These are phyloP conservation scores for Caenorhabditis tropicalis DNA, from an alignment of 1,140 invertebrate genomes.

Conservation along the genomic window DNA sequence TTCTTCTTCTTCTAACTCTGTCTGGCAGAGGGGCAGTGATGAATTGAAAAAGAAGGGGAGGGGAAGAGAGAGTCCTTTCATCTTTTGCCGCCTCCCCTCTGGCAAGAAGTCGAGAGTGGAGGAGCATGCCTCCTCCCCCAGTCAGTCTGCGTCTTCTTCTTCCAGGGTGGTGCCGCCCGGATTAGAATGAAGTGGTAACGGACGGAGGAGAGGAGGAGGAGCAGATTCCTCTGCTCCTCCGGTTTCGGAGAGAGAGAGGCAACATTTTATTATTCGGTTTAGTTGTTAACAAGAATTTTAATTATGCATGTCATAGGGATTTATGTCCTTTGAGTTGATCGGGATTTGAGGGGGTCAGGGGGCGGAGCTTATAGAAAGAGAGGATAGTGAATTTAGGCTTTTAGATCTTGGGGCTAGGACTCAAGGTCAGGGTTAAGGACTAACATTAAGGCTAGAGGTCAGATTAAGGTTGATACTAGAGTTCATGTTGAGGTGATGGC, in stretches of 20 bases:
- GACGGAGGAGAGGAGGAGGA: background rate
- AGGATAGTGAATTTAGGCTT: too few species aligned
- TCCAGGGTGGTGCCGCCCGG: slow-evolving; percentile 23
- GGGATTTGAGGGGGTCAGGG: too few species aligned
- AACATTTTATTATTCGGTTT: background rate
- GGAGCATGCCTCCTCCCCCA: slow-evolving; percentile 18
- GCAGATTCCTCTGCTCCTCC: background rate
- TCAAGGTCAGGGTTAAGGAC: too few species aligned
- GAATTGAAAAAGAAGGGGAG: slow-evolving; percentile 7
- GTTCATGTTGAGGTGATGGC: too few species aligned
- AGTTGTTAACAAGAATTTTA: background rate
- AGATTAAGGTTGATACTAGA: too few species aligned
- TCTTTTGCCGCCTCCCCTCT: slow-evolving; percentile 16
- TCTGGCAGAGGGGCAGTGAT: slow-evolving; percentile 9
- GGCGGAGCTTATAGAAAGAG: too few species aligned
- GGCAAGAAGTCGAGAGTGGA: background rate
- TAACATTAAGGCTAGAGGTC: too few species aligned
- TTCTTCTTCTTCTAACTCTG: background rate
- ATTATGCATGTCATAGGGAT: background rate
- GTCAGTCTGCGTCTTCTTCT: background rate
- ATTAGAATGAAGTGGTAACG: slow-evolving; percentile 7
- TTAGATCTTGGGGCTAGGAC: too few species aligned
- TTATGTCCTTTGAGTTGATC: too few species aligned
- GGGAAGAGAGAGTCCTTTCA: background rate
- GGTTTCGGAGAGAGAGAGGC: too few species aligned